A percentile compares a stretch with the other conserved stretches of the same genome.
These are phyloP conservation scores for Chesias legatella DNA, from an alignment of 2,888 invertebrate species.

Conservation along the genomic window DNA sequence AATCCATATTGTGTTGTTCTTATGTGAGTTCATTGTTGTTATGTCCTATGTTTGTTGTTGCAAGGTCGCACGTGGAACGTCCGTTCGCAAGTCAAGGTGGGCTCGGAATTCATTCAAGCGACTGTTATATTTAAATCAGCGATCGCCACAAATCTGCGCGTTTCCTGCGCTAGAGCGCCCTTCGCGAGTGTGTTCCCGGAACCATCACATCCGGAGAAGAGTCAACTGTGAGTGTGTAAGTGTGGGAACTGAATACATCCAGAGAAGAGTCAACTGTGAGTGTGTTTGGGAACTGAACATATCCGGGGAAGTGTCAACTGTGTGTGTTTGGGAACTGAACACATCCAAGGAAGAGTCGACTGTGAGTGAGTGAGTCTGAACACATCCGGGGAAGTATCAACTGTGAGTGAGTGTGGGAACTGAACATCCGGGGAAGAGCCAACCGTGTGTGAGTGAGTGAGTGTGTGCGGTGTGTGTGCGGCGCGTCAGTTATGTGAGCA, in stretches of 20 bases:
- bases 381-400: too few relatives aligned
- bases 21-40: constrained; percentile 39
- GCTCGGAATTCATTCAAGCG: constrained; percentile 72
- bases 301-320: too few relatives aligned
- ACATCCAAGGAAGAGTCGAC: too few relatives aligned
- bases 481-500: constrained; percentile 75
- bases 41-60: constrained; percentile 56
- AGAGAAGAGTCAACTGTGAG: too few relatives aligned
- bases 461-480: constrained; percentile 56
- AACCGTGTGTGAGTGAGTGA: too few relatives aligned
- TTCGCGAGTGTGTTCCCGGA: constrained; percentile 45
- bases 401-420: too few relatives aligned
- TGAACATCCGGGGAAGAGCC: too few relatives aligned
- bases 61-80: constrained; percentile 71
- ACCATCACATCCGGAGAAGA: constrained; percentile 43
- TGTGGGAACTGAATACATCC: too few relatives aligned
- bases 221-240: too few relatives aligned
- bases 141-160: constrained; percentile 60
- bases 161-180: constrained; percentile 49
- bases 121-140: constrained; percentile 71
- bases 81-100: constrained; percentile 73
- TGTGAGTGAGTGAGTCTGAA: too few relatives aligned
- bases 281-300: too few relatives aligned
- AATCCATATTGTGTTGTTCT: constrained; percentile 39
- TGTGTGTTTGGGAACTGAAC: too few relatives aligned